phyloP scores from a whole-genome alignment of 2,888 invertebrate genomes.

The Cosmopolites sordidus region DNA sequence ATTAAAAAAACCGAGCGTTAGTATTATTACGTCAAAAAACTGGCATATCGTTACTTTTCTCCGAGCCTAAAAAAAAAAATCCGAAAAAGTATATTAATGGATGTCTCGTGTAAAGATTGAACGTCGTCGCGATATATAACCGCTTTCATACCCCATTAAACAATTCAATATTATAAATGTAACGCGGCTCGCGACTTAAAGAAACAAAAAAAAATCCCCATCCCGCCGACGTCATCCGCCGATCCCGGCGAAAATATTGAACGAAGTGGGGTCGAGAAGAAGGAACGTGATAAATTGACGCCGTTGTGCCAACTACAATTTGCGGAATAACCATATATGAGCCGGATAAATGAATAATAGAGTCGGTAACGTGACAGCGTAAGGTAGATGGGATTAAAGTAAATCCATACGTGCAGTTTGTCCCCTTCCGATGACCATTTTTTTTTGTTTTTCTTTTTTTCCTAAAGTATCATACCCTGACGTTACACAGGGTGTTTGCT shows the following conservation, averaged over 20 bases:
- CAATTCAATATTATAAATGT: slow-evolving; percentile 10
- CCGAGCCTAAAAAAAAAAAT: too few species aligned
- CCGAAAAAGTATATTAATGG: background rate
- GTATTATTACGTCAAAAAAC: too few species aligned
- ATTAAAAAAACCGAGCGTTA: too few species aligned
- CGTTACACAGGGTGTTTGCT: too few species aligned
- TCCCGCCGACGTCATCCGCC: slow-evolving; percentile 5
- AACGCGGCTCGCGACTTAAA: background rate
- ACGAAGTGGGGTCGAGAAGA: background rate
- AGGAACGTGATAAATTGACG: slow-evolving; percentile 41
- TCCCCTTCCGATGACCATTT: too few species aligned
- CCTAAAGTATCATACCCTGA: too few species aligned
- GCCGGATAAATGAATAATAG: slow-evolving; percentile 47
- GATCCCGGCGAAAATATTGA: slow-evolving; percentile 18
- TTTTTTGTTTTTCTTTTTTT: too few species aligned
- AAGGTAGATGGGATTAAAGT: slow-evolving; percentile 38
- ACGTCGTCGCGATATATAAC: background rate
- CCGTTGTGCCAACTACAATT: slow-evolving; percentile 43
- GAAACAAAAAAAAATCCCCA: slow-evolving; percentile 10
- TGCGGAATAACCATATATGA: slow-evolving; percentile 42
- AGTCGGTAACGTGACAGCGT: slow-evolving; percentile 41
- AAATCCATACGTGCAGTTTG: slow-evolving; percentile 26
- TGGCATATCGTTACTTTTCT: too few species aligned
- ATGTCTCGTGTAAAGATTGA: background rate
- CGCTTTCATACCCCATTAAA: slow-evolving; percentile 2